phyloP scores from a whole-genome alignment of 2,888 invertebrate species.

The Clitarchus hookeri region DNA sequence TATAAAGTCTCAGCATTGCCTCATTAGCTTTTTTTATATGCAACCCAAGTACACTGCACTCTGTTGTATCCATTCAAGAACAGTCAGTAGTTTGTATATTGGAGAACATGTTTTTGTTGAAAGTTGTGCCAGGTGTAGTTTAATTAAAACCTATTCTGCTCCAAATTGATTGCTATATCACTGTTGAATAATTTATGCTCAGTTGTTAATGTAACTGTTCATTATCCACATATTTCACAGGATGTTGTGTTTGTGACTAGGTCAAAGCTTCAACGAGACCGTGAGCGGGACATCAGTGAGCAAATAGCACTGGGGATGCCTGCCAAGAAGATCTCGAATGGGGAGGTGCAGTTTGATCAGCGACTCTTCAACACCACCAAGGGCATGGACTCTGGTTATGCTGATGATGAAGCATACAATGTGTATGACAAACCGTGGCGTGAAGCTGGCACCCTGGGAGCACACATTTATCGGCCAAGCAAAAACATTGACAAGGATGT shows the following conservation, averaged over 20 bases:
- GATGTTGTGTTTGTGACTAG: conserved; percentile 51
- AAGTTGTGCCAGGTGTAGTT: too few species aligned
- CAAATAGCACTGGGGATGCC: conserved; percentile 97
- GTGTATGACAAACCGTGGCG: conserved; percentile 99
- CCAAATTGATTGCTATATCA: too few species aligned
- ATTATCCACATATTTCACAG: too few species aligned
- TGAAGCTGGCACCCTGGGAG: conserved; percentile 80
- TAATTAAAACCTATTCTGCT: too few species aligned
- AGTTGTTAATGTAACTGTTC: too few species aligned
- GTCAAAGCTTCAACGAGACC: conserved; percentile 82
- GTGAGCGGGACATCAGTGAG: conserved; percentile 97
- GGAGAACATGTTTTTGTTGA: too few species aligned
- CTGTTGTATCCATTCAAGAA: too few species aligned
- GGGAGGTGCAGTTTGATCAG: conserved; percentile 92
- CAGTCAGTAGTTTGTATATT: too few species aligned
- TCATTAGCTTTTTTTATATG: too few species aligned
- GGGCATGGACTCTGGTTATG: conserved; percentile 94
- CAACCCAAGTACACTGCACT: too few species aligned
- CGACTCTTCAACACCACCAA: conserved; percentile 91
- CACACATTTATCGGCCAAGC: conserved; percentile 88
- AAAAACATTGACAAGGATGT: conserved; percentile 87
- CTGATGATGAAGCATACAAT: conserved; percentile 96
- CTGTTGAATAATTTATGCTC: too few species aligned
- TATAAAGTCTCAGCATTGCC: too few species aligned
- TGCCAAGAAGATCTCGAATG: conserved; percentile 70